Conservation (phyloP, 2,113 vertebrate genomes). For the Sarotherodon lohbergeri region DNA sequence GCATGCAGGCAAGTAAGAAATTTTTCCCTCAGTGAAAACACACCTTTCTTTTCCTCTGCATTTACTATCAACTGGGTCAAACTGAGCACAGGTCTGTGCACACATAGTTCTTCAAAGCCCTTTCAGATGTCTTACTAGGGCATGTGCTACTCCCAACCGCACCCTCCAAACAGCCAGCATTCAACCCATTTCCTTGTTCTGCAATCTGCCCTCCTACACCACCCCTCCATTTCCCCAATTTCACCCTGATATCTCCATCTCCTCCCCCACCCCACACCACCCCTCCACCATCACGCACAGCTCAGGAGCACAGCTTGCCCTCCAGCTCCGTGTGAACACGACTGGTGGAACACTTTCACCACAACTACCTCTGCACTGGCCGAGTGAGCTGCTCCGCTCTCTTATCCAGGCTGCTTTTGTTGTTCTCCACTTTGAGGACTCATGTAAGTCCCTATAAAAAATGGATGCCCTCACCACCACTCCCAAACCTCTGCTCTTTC, state of each 20-base stretch:
- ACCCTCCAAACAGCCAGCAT: background rate
- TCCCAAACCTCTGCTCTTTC: background rate
- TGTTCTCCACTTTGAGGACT: constrained; percentile 30
- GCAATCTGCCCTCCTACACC: background rate
- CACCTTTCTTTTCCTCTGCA: background rate
- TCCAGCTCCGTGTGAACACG: constrained; percentile 20
- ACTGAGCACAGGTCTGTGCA: background rate
- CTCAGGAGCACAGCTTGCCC: constrained; percentile 1
- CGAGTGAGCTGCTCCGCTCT: constrained; percentile 2
- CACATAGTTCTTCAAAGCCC: constrained; percentile 15
- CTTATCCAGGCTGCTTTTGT: constrained; percentile 2
- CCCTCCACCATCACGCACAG: background rate
- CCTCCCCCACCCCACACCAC: background rate
- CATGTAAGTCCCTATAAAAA: constrained; percentile 42
- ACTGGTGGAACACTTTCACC: constrained; percentile 27
- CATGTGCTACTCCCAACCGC: background rate
- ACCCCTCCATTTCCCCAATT: background rate
- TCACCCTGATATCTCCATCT: background rate
- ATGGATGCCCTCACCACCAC: background rate
- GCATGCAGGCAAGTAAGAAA: background rate
- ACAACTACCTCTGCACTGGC: constrained; percentile 1
- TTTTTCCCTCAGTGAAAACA: background rate
- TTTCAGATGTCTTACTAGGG: constrained; percentile 19
- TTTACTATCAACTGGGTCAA: constrained; percentile 52
- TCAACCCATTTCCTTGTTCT: constrained; percentile 6